Percentiles rank a stretch among this genome's conserved stretches.
These are phyloP conservation scores for Drosophila pseudoobscura DNA, from an alignment of 1,140 invertebrate species.

Conservation along the genomic window DNA sequence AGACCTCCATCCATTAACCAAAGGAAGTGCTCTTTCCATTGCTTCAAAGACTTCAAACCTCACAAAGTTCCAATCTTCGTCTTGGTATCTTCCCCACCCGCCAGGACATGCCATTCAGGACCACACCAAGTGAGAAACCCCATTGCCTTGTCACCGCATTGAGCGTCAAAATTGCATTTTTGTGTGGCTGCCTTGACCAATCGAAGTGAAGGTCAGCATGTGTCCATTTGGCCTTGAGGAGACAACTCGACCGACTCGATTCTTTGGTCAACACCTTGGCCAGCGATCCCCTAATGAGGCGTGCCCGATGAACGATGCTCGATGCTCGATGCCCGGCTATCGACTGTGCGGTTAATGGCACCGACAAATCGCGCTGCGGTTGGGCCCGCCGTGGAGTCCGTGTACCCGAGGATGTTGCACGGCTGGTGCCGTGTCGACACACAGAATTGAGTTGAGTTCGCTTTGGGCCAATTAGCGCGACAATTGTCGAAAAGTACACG, in stretches of 20 bases:
- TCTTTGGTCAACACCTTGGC: conserved; percentile 12
- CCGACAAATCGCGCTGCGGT: conserved; percentile 53
- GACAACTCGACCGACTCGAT: conserved; percentile 1
- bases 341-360: conserved; percentile 51
- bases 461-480: conserved; percentile 59
- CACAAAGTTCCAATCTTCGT: no score
- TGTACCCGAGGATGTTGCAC: conserved; percentile 9
- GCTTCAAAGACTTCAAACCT: no score
- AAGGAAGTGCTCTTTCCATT: no score
- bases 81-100: background rate
- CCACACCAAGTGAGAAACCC: background rate
- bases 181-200: conserved; percentile 28
- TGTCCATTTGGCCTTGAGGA: conserved; percentile 23
- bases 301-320: no score
- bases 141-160: conserved; percentile 4
- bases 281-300: conserved; percentile 3
- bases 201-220: conserved; percentile 27
- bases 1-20: no score
- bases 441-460: conserved; percentile 86
- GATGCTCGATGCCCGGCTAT: conserved; percentile 22
- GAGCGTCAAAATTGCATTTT: background rate
- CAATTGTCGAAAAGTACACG: conserved; percentile 46
- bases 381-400: background rate
- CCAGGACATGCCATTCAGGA: background rate
- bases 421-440: no score